Base-by-base conservation (phyloP, 2,888 invertebrate genomes). In the Drosophila gaucha region DNA sequence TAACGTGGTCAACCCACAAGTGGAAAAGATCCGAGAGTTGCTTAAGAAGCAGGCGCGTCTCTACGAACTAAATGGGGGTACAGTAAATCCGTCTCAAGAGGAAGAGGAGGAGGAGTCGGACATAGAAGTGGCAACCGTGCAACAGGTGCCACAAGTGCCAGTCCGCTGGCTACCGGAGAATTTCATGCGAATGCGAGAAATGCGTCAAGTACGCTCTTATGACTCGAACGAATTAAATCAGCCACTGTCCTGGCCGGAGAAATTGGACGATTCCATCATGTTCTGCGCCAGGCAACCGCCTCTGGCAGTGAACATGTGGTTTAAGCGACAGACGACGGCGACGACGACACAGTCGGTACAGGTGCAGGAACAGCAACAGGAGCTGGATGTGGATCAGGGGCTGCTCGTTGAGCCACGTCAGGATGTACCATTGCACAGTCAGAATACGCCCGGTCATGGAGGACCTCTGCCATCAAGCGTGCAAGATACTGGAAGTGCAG, bases 201-300 rank as follows among this genome's bases (percentile, higher is more conserved):
- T 70, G 28, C 52, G 70, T 9, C 5, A 8, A 3, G 0, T 33
- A 1, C 43, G 30, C 1, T n/a, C 3, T 9, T 16, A 2, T 1
- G 20, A 24, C 20, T 8, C 24, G 1, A 3, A 0, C 1, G 54
- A 46, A 16, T 6, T 74, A 28, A 12, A 3, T 2, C 2, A 18
- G 10, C 44, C 33, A 2, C 5, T 65, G 6, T 0, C 10, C 5
- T 78, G 67, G 65, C 65, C 65, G n/a, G n/a, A n/a, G n/a, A n/a
- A n/a, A 1, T 6, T 4, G 20, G 20, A 3, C n/a, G 16, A 33
- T 1, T 20, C 33, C 1, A 6, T 31, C 24, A 78, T 62, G 78
- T 5, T 12, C 6, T 18, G 1, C 24, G 8, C 2, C 28, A 12
- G 1, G 5, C 36, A 16, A 12, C 18, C 14, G 6, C 6, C 24